Conservation (phyloP, 2,797 vertebrate species). For the Smutsia temminckii region DNA sequence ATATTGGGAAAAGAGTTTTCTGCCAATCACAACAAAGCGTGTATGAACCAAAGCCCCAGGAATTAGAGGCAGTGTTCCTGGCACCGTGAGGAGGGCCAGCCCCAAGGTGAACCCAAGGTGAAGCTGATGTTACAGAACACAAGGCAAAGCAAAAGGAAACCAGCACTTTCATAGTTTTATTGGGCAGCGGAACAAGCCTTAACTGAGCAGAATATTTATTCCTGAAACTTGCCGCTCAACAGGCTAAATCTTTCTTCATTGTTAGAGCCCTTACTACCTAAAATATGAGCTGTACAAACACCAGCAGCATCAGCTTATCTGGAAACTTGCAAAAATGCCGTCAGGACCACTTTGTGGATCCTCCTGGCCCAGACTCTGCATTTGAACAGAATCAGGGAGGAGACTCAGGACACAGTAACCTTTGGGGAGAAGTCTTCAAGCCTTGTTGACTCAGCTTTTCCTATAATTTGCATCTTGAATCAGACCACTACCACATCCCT, state of each 20-base stretch:
- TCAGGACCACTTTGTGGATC: not conserved
- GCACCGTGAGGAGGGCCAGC: not conserved
- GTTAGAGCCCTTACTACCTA: not conserved
- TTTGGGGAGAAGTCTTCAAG: not conserved
- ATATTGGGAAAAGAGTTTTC: not conserved
- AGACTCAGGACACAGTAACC: accelerated
- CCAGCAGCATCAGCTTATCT: not conserved
- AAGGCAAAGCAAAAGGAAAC: not conserved
- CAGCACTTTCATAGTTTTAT: not conserved
- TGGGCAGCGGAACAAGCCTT: not conserved
- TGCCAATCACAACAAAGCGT: not conserved
- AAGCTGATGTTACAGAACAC: not conserved
- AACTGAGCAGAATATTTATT: not conserved
- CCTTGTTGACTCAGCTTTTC: not conserved
- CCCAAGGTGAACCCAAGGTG: not conserved
- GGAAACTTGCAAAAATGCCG: not conserved
- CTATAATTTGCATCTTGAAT: not conserved
- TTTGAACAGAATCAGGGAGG: not conserved
- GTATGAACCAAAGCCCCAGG: not conserved
- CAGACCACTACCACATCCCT: not conserved
- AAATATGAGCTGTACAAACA: not conserved
- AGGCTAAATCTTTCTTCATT: not conserved
- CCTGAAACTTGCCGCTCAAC: not conserved
- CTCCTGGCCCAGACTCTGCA: not conserved
- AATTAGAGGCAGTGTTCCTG: not conserved